Evolutionary conservation across 2,797 vertebrate genomes (phyloP), one percentile per base, ranked within the genome.

Genomic region (Arrhamphus sclerolepis): DNA sequence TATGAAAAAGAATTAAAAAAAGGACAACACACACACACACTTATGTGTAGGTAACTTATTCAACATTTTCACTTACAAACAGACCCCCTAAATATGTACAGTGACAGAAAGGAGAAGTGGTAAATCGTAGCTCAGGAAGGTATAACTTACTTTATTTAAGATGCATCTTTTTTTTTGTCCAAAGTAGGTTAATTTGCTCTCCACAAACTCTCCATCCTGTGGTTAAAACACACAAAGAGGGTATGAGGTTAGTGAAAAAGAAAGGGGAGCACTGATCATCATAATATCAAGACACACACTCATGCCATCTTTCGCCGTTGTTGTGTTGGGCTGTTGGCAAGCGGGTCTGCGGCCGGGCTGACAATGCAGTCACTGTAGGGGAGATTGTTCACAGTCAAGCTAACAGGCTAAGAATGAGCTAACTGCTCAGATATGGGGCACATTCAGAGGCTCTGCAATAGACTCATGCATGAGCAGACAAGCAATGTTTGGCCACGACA

Each of bases 381-480:
- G 64, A 72, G 62, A 82, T 69, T 8, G 73, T 74, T 84, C 77
- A 57, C 75, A 85, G 85, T 81, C 75, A 85, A 69, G 81, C 85
- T 87, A 84, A 77, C 77, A 1, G 77, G 80, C 81, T 75, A 81
- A 61, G 81, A 80, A 79, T 86, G 84, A 88, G 81, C 81, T 80
- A 83, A 87, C 80, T 56, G 82, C 81, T 85, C 68, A 88, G 87
- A 85, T 84, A 84, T 84, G 85, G 77, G 76, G 68, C 53, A 38
- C 81, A 75, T 81, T 82, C 65, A 58, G 73, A 70, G 71, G 63
- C 80, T 81, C 71, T 67, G 86, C 85, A 74, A 84, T 80, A 71
- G 81, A 81, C 85, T 87, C 82, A 87, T 88, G 89, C 88, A 87
- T 89, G 89, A 90, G 84, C 86, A 85, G 84, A 82, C 88, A 87